Conservation (phyloP, 2,888 invertebrate species). For the Pachydiplax longipennis region DNA sequence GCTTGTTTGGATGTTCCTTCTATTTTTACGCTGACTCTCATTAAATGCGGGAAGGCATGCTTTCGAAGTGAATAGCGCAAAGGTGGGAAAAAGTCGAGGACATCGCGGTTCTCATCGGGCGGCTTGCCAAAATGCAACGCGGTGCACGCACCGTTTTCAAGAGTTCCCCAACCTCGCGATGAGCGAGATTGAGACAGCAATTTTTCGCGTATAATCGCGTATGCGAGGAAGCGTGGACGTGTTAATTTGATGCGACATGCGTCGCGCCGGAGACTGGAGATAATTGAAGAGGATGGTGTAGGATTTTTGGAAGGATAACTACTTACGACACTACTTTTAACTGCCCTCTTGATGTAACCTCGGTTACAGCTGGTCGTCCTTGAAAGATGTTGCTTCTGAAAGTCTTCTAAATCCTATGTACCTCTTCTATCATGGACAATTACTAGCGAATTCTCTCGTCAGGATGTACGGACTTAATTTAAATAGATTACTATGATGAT, state of each 20-base stretch:
- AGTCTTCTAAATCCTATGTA: no score
- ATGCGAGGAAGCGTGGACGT: conserved; percentile 49
- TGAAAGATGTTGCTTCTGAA: no score
- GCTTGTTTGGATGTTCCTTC: no score
- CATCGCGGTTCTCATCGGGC: conserved; percentile 54
- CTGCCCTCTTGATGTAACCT: no score
- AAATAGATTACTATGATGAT: no score
- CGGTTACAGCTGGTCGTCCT: no score
- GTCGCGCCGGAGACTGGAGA: background rate
- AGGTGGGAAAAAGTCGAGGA: background rate
- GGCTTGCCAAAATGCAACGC: conserved; percentile 54
- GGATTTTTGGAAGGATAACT: background rate
- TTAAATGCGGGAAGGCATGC: no score
- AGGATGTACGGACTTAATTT: no score
- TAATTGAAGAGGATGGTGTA: background rate
- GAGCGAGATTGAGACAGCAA: background rate
- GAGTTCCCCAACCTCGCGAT: background rate
- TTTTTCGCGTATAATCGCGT: background rate
- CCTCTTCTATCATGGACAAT: no score
- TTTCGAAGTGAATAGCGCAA: background rate
- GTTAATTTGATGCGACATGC: conserved; percentile 47
- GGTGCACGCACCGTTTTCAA: background rate
- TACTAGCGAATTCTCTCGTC: no score
- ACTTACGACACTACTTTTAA: no score
- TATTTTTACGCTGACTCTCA: no score